These are phyloP conservation scores for Dipodomys ordii DNA, from an alignment of 2,113 vertebrate species.

Conservation along the genomic window DNA sequence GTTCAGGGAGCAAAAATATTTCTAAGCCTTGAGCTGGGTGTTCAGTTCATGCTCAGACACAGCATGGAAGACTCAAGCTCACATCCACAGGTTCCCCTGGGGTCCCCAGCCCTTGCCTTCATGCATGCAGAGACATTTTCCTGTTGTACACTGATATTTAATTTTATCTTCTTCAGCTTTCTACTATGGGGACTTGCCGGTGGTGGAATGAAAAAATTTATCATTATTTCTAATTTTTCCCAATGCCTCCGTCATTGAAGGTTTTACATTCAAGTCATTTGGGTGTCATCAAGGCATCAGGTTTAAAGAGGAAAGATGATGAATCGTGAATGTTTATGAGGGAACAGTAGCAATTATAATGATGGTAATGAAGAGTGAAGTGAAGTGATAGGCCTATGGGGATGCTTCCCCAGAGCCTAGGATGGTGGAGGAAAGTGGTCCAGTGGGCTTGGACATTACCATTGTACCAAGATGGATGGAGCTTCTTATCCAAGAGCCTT, in stretches of 20 bases:
- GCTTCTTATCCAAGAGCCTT: slow-evolving; percentile 40
- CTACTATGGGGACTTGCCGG: slow-evolving; percentile 1
- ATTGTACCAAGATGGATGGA: slow-evolving; percentile 72
- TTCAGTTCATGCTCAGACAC: background rate
- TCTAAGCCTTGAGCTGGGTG: background rate
- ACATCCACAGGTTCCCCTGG: background rate
- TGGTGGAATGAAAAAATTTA: slow-evolving; percentile 49
- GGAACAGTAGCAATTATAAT: slow-evolving; percentile 68
- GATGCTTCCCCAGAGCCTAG: slow-evolving; percentile 45
- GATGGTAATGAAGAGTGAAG: slow-evolving; percentile 76
- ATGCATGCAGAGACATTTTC: background rate
- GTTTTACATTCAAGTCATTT: slow-evolving; percentile 65
- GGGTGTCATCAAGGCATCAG: slow-evolving; percentile 67
- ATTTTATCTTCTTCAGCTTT: slow-evolving; percentile 14
- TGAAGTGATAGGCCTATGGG: slow-evolving; percentile 19
- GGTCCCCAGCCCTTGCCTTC: background rate
- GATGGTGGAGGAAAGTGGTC: slow-evolving; percentile 27
- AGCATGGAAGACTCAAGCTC: background rate
- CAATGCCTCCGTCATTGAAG: slow-evolving; percentile 31
- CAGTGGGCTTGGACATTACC: slow-evolving; percentile 34
- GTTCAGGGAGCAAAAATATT: background rate
- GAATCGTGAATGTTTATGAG: slow-evolving; percentile 78
- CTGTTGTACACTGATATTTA: background rate
- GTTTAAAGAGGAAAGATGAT: slow-evolving; percentile 77
- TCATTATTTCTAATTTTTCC: slow-evolving; percentile 69